These are phyloP conservation scores for Eriosoma lanigerum DNA, from an alignment of 1,140 invertebrate species.

Conservation along the genomic window DNA sequence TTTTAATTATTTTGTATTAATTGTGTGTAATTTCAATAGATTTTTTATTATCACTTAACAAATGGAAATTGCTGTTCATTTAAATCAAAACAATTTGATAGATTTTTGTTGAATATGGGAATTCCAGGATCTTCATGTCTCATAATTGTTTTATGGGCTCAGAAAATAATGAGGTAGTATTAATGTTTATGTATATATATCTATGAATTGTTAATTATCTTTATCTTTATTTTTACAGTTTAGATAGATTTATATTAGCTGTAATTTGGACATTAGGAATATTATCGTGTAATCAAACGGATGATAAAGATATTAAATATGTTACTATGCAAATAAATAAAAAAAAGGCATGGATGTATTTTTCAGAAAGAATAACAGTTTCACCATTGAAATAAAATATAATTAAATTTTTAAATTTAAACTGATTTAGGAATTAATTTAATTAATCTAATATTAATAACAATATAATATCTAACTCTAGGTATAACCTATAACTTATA, in stretches of 20 bases:
- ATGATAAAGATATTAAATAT: slow-evolving; percentile 29
- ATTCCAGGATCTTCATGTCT: slow-evolving; percentile 36
- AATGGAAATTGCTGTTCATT: not conserved
- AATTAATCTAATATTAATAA: too few relatives aligned
- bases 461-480: too few relatives aligned
- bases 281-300: slow-evolving; percentile 15
- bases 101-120: slow-evolving; percentile 31
- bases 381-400: slow-evolving; percentile 25
- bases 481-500: too few relatives aligned
- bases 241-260: slow-evolving; percentile 40
- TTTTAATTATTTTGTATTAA: not conserved
- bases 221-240: too few relatives aligned
- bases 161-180: slow-evolving; percentile 29
- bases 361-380: slow-evolving; percentile 6
- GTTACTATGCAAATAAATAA: not conserved
- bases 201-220: too few relatives aligned
- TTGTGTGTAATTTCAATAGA: not conserved
- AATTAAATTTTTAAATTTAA: too few relatives aligned
- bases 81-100: slow-evolving; percentile 20
- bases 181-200: too few relatives aligned
- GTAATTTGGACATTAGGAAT: slow-evolving; percentile 27
- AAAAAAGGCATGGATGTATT: slow-evolving; percentile 25
- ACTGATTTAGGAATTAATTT: too few relatives aligned
- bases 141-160: slow-evolving; percentile 34
- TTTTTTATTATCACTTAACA: slow-evolving; percentile 12